Conservation (phyloP, 2,113 vertebrate genomes). For the Cygnus atratus region DNA sequence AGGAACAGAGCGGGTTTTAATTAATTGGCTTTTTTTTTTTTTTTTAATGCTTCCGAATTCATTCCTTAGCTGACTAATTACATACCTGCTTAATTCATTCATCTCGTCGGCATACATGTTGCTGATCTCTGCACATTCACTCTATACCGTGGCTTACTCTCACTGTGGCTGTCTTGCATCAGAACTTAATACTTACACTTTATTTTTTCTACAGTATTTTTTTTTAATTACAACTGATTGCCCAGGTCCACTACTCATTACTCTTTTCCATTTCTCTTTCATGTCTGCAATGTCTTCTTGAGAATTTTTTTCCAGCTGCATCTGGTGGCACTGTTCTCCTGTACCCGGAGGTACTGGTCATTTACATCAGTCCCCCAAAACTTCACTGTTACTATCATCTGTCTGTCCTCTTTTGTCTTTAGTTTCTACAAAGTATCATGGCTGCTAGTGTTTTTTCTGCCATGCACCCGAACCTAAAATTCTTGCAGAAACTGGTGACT, state of each 20-base stretch:
- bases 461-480: background rate
- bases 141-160: background rate
- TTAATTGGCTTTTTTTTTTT: background rate
- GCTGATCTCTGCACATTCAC: background rate
- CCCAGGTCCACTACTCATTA: rapidly evolving
- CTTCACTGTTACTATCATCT: background rate
- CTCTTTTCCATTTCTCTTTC: background rate
- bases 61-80: background rate
- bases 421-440: background rate
- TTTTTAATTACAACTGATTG: background rate
- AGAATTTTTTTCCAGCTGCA: background rate
- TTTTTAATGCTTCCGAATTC: background rate
- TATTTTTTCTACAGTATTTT: background rate
- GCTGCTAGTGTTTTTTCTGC: background rate
- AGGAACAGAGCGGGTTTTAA: background rate
- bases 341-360: background rate
- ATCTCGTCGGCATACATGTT: rapidly evolving
- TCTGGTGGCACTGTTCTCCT: background rate
- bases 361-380: background rate
- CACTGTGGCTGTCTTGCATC: background rate
- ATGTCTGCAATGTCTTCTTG: background rate
- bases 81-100: background rate
- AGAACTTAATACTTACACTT: background rate
- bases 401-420: background rate
- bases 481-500: background rate